Conservation (phyloP, 2,797 vertebrate species). For the Rousettus madagascariensis region DNA sequence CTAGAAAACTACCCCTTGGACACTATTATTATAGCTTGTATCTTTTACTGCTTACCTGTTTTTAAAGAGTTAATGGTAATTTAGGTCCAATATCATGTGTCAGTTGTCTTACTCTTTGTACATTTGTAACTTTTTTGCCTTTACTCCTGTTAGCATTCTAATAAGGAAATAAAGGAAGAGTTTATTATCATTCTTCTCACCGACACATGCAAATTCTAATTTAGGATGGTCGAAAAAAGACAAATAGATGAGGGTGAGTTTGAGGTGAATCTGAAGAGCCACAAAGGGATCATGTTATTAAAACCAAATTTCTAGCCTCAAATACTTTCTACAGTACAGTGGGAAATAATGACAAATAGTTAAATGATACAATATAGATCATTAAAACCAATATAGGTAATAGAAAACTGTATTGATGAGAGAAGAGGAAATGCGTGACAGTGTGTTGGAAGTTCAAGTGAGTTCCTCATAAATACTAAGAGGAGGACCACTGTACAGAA, state of each 20-base stretch:
- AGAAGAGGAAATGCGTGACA: not conserved
- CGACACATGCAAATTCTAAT: not conserved
- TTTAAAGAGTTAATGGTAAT: not conserved
- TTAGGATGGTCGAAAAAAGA: not conserved
- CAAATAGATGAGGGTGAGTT: not conserved
- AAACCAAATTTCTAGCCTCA: not conserved
- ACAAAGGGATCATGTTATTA: not conserved
- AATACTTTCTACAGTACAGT: not conserved
- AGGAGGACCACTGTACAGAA: not conserved
- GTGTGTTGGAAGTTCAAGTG: not conserved
- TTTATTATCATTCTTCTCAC: not conserved
- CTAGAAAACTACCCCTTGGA: not conserved
- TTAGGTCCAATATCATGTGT: not conserved
- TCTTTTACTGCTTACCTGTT: not conserved
- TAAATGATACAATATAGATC: not conserved
- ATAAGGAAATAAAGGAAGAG: not conserved
- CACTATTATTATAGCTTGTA: not conserved
- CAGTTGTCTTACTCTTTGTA: not conserved
- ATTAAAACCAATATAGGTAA: conserved; percentile 5
- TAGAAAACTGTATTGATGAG: not conserved
- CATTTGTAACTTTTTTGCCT: not conserved
- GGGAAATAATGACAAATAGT: not conserved
- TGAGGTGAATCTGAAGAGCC: not conserved
- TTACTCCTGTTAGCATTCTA: not conserved
- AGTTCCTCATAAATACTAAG: not conserved